phyloP scores from a whole-genome alignment of 2,797 vertebrate genomes.

The Adelosebastes latens region DNA sequence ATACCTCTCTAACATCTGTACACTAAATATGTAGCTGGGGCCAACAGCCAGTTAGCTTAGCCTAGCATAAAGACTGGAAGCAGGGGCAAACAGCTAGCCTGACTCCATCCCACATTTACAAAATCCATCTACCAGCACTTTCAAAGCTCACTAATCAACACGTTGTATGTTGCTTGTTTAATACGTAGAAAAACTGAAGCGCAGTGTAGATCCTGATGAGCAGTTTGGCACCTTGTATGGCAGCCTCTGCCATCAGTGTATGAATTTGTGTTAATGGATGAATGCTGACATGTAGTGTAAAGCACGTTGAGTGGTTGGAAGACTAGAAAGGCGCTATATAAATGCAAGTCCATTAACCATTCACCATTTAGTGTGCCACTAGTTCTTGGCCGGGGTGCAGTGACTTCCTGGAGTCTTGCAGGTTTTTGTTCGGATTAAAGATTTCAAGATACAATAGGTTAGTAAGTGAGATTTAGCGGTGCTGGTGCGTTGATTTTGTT shows the following conservation, averaged over 20 bases:
- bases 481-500: background rate
- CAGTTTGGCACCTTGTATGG: too few species aligned
- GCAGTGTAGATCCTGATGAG: background rate
- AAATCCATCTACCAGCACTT: background rate
- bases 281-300: too few species aligned
- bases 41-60: background rate
- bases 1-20: background rate
- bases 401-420: background rate
- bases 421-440: background rate
- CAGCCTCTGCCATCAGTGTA: too few species aligned
- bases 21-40: background rate
- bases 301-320: accelerated
- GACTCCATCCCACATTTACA: background rate
- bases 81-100: background rate
- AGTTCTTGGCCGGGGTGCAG: background rate
- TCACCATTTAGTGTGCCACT: background rate
- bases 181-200: background rate
- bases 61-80: background rate
- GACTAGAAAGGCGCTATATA: too few species aligned
- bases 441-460: background rate
- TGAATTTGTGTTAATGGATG: too few species aligned
- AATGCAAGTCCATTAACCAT: too few species aligned
- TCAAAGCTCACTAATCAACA: background rate
- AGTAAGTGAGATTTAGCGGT: background rate
- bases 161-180: background rate